These are phyloP conservation scores for Alloplasta piceator DNA, from an alignment of 2,888 invertebrate genomes.

Conservation along the genomic window DNA sequence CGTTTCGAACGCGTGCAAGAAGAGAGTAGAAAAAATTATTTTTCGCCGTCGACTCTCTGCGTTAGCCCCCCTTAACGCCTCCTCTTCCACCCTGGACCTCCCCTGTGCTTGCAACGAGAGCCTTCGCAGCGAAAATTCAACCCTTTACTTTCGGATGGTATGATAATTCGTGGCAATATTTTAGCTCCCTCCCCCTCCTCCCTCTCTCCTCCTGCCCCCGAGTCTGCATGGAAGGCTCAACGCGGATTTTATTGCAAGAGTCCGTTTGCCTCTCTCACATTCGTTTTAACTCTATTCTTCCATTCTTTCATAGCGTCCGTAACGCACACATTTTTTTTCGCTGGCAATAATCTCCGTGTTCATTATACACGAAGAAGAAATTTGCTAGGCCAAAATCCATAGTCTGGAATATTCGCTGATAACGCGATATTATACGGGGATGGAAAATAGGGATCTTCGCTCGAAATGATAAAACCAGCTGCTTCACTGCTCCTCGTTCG, in stretches of 20 bases:
- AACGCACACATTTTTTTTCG: slow-evolving; percentile 14
- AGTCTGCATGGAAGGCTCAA: slow-evolving; percentile 75
- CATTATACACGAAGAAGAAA: slow-evolving; percentile 38
- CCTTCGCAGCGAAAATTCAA: slow-evolving; percentile 75
- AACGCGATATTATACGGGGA: slow-evolving; percentile 32
- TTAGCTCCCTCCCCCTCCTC: slow-evolving; percentile 68
- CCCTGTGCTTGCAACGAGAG: slow-evolving; percentile 41
- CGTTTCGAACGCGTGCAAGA: slow-evolving; percentile 49
- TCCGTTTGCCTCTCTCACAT: slow-evolving; percentile 55
- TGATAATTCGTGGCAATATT: slow-evolving; percentile 82
- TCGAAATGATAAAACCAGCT: slow-evolving; percentile 24
- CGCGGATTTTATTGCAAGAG: slow-evolving; percentile 76
- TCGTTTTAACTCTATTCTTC: slow-evolving; percentile 53
- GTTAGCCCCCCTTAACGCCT: slow-evolving; percentile 20
- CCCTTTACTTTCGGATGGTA: slow-evolving; percentile 82
- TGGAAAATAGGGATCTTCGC: neutral
- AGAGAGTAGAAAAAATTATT: slow-evolving; percentile 78
- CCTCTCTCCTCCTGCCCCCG: slow-evolving; percentile 47
- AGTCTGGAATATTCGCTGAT: slow-evolving; percentile 35
- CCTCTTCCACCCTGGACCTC: neutral
- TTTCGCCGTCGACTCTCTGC: slow-evolving; percentile 72
- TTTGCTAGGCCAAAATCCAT: slow-evolving; percentile 30
- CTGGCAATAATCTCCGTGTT: slow-evolving; percentile 32
- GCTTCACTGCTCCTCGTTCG: neutral
- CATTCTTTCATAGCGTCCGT: slow-evolving; percentile 15